Evolutionary conservation across 1,140 invertebrate species (phyloP), one percentile per base, ranked within the genome.

Genomic region (Schlechtendalia chinensis): DNA sequence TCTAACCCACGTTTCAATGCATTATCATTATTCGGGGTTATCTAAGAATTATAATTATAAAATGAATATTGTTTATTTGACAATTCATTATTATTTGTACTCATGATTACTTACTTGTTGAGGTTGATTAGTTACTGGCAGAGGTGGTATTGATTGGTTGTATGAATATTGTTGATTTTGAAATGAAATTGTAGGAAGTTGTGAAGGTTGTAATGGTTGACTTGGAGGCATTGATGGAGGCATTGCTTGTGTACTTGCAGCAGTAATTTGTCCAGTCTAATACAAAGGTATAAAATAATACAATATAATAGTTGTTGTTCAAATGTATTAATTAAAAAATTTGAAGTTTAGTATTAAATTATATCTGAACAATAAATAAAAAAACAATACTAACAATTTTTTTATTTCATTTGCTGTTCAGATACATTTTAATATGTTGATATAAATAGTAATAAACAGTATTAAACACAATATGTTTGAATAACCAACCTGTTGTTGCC

Each of bases 311-410:
- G 24, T 17, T 17, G 12, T 14, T 24, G 56, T n/a, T n/a, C n/a
- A n/a, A 6, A 2, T 61, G 93, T 92, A 71, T 92, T 91, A 61
- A 92, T 92, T 86, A 93, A 93, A 27, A 0, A n/a, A 54, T 19
- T 8, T 19, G 32, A 39, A 39, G 32, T n/a, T n/a, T n/a, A n/a
- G n/a, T 39, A 39, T 8, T 39, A 39, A 39, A 39, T 39, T 3
- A 39, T 39, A 39, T 39, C 32, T 4, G n/a, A n/a, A n/a, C 3
- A 39, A 39, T 39, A 39, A 39, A 39, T 39, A 3, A 39, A 39
- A 39, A 4, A 39, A 39, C 3, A 39, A 39, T 39, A 39, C 3
- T 39, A 39, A 39, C n/a, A n/a, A n/a, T n/a, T n/a, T n/a, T n/a
- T n/a, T n/a, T n/a, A n/a, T n/a, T n/a, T n/a, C n/a, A n/a, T n/a